phyloP scores from a whole-genome alignment of 2,888 invertebrate species.

The Pemphredon lugubris region DNA sequence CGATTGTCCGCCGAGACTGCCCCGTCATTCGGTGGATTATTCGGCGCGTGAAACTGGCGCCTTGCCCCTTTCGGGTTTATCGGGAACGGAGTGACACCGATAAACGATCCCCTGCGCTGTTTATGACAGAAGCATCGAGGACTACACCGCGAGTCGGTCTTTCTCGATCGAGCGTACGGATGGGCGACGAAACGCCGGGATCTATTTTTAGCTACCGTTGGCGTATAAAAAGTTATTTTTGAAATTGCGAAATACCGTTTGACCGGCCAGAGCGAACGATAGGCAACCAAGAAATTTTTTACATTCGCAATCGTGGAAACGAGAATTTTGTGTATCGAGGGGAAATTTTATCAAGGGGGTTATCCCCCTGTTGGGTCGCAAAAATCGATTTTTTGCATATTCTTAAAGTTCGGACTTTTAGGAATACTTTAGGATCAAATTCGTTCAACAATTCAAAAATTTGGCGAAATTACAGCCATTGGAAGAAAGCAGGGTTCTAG shows the following conservation, averaged over 20 bases:
- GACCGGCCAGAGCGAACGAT: background rate
- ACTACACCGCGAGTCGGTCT: slow-evolving; percentile 1
- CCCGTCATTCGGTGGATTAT: slow-evolving; percentile 65
- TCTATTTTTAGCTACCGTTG: slow-evolving; percentile 2
- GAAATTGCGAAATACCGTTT: background rate
- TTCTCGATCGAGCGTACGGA: background rate
- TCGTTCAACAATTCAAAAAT: too few relatives aligned
- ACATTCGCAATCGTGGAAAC: background rate
- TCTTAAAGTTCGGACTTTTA: too few relatives aligned
- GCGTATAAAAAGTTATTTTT: slow-evolving; percentile 14
- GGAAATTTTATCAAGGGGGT: too few relatives aligned
- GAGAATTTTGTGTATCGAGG: too few relatives aligned
- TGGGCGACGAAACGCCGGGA: background rate
- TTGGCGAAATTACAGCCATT: too few relatives aligned
- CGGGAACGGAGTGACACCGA: slow-evolving; percentile 14
- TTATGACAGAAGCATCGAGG: slow-evolving; percentile 13
- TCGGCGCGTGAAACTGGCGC: slow-evolving; percentile 52
- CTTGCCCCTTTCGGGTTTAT: slow-evolving; percentile 31
- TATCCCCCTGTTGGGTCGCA: too few relatives aligned
- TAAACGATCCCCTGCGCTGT: slow-evolving; percentile 12
- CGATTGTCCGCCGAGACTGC: slow-evolving; percentile 66
- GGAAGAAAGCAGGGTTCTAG: too few relatives aligned
- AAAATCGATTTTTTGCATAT: too few relatives aligned
- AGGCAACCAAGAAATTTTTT: background rate
- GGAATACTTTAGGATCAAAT: too few relatives aligned